Evolutionary conservation across 1,140 invertebrate species (phyloP).

Genomic region (Eulimnadia texana): DNA sequence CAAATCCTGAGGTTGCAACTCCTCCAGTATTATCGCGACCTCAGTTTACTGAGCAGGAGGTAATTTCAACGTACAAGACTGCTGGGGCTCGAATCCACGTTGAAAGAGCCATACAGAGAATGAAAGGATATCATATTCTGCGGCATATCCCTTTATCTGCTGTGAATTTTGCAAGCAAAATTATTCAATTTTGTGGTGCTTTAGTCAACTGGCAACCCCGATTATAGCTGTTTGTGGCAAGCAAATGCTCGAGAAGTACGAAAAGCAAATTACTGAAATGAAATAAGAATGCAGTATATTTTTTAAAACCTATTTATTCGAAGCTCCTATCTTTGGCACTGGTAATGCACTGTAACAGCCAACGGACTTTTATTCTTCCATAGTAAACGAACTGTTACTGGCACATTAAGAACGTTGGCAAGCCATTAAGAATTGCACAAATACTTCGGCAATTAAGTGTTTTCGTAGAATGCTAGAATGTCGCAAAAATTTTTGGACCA

Average conservation of each 20-base stretch:
- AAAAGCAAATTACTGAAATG: not conserved
- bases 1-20: not conserved
- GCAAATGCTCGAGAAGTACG: not conserved
- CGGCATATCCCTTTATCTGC: not conserved
- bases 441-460: not conserved
- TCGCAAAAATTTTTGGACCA: not conserved
- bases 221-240: not conserved
- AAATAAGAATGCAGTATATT: not conserved
- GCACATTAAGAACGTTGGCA: too few relatives aligned
- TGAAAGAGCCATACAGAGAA: not conserved
- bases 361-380: not conserved
- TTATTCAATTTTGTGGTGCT: not conserved
- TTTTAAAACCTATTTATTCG: not conserved
- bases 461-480: not conserved
- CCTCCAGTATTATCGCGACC: not conserved
- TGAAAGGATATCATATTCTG: not conserved
- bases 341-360: not conserved
- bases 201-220: not conserved
- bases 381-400: not conserved
- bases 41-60: slow-evolving; percentile 1
- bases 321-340: not conserved
- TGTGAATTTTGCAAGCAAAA: not conserved
- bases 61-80: not conserved
- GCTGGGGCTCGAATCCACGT: not conserved
- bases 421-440: too few relatives aligned